Base-by-base conservation (phyloP, 2,888 invertebrate species). In the Diadegma fenestrale region DNA sequence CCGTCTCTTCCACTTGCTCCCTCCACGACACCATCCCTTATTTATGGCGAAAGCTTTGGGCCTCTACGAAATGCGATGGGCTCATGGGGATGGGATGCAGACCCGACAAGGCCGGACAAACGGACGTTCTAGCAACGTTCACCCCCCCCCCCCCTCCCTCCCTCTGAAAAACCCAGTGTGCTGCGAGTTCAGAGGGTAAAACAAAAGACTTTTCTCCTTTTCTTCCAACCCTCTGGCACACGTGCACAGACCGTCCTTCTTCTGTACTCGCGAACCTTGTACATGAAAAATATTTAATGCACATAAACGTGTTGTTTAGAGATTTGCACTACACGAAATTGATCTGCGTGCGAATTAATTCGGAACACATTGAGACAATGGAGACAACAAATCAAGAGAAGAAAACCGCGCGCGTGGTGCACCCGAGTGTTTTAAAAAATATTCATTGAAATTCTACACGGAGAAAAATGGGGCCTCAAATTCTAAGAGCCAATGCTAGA, bases 21-120 rank as follows among this genome's bases (percentile, higher is more conserved):
- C 77, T 78, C 80, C 78, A 86, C 88, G 87, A 88, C 89, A 87
- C 90, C 87, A 89, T 90, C 90, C 90, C 89, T 90, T 90, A 91
- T 91, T 91, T 91, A 91, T 91, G 89, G 89, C 85, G 86, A 84
- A 82, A 80, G 88, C 88, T 89, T 84, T 85, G 88, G 80, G 77
- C 78, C 63, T 88, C 88, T 88, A 88, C 89, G 88, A 85, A 89
- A 90, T 88, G 88, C 88, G 88, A 79, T 72, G 80, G 82, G 71
- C 43, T 80, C 73, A 54, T 64, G 58, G 79, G 61, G 33, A 73
- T 45, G 86, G 78, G 72, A 82, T 87, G 73, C 76, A 71, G 64
- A 75, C 37, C 51, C 80, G 79, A 72, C 71, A 76, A 66, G 48
- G 43, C 80, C 58, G 30, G 81, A 82, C 85, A 75, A 78, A 73